These are phyloP conservation scores for Cinclus cinclus DNA, from an alignment of 2,113 vertebrate genomes.

Conservation along the genomic window DNA sequence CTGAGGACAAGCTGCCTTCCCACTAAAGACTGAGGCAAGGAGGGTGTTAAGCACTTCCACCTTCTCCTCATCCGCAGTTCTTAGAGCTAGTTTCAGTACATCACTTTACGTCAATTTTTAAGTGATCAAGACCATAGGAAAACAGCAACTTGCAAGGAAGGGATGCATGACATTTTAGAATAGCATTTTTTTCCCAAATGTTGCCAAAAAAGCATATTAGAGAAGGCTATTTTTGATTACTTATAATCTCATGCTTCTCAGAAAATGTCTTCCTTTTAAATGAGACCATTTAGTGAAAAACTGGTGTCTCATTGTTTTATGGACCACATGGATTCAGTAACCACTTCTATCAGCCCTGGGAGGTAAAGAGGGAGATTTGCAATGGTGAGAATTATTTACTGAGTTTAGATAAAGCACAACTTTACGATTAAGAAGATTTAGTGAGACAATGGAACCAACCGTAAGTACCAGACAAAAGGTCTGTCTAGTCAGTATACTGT, in stretches of 20 bases:
- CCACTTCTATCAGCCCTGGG: not conserved
- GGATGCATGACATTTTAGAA: rapidly evolving
- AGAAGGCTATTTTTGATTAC: not conserved
- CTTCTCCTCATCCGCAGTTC: not conserved
- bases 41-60: not conserved
- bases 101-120: not conserved
- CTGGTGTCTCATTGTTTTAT: not conserved
- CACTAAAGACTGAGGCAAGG: not conserved
- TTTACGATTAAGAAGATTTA: not conserved
- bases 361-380: not conserved
- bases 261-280: not conserved
- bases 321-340: not conserved
- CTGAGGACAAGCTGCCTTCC: not conserved
- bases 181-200: not conserved
- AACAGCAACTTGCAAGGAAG: not conserved
- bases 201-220: not conserved
- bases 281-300: not conserved
- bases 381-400: not conserved
- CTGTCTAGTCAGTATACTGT: not conserved
- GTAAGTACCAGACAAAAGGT: not conserved
- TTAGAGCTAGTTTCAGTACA: not conserved
- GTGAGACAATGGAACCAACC: not conserved
- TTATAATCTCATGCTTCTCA: not conserved
- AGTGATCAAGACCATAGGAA: not conserved
- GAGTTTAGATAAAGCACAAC: not conserved